A percentile compares a stretch with the other conserved stretches of the same genome.
These are phyloP conservation scores for Numenius phaeopus DNA, from an alignment of 2,797 vertebrate species.

Conservation along the genomic window DNA sequence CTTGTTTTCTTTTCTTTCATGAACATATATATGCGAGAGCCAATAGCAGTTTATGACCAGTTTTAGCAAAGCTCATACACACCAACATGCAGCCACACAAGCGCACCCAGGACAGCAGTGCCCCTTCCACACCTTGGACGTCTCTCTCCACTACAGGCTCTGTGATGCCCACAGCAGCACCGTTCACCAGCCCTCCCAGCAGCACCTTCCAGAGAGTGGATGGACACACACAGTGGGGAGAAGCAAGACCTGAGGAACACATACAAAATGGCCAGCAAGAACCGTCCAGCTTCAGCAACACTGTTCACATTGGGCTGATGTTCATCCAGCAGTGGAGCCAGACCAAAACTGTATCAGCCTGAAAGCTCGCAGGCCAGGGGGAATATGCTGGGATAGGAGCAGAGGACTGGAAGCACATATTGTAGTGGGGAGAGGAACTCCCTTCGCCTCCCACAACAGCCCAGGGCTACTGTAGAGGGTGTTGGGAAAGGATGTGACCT, in stretches of 20 bases:
- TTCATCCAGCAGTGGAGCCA: not conserved
- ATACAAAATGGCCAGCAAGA: not conserved
- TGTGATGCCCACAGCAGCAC: not conserved
- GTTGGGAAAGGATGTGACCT: constrained; percentile 34
- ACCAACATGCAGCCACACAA: not conserved
- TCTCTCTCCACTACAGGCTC: not conserved
- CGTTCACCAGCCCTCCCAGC: accelerated
- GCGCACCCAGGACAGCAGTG: not conserved
- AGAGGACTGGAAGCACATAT: not conserved
- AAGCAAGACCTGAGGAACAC: not conserved
- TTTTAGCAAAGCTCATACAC: not conserved
- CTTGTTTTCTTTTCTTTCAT: not conserved
- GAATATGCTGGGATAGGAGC: not conserved
- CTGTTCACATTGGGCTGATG: not conserved
- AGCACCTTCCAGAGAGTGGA: not conserved
- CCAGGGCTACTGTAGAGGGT: not conserved
- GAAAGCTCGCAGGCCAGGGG: not conserved
- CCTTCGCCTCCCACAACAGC: not conserved
- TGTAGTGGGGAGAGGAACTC: not conserved
- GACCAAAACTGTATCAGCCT: not conserved
- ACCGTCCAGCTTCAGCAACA: not conserved
- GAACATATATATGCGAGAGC: not conserved
- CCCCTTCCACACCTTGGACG: not conserved
- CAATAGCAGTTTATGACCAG: not conserved
- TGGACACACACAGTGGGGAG: accelerated